Evolutionary conservation across 2,888 invertebrate genomes (phyloP), one percentile per base, ranked within the genome.

Genomic region (Troides aeacus): DNA sequence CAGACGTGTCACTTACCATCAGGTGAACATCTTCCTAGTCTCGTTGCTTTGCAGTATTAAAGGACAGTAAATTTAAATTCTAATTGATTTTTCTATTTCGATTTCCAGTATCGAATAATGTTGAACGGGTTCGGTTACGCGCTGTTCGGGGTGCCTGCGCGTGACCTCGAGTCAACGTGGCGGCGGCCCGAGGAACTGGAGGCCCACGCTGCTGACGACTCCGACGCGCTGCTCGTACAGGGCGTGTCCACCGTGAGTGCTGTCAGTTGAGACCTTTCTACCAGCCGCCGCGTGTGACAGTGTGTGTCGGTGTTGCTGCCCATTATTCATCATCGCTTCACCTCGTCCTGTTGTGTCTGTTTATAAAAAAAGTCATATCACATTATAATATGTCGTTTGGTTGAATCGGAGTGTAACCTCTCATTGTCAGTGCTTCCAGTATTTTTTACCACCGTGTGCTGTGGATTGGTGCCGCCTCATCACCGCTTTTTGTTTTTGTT

Each of bases 111-210:
- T 84, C 96, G 97, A 74, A 96, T 97, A 78, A 94, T 97, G 86
- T 93, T 97, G 74, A 96, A 97, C 84, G 97, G 97, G 4, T 96
- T 96, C 81, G 96, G 96, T 62, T 96, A 96, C 84, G 95, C 95
- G 12, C 81, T 97, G 7, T 96, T 96, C 85, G 96, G 96, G 2
- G 95, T 96, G 24, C 96, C 96, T 0, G 94, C 95, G 0, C 92
- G 95, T 18, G 96, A 96, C 84, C 86, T 96, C 70, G 95, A 95
- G 80, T 94, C 95, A 2, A 95, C 95, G 0, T 96, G 96, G 96
- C 92, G 94, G 62, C 93, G 95, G 77, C 95, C 95, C 17, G 93
- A 93, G 69, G 90, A 93, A 74, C 81, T 93, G 71, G 93, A 93
- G 72, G 88, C 90, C 50, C 85, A 81, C 71, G 85, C 87, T 68